phyloP scores from a whole-genome alignment of 2,888 invertebrate genomes.

The Pasiphila rectangulata region DNA sequence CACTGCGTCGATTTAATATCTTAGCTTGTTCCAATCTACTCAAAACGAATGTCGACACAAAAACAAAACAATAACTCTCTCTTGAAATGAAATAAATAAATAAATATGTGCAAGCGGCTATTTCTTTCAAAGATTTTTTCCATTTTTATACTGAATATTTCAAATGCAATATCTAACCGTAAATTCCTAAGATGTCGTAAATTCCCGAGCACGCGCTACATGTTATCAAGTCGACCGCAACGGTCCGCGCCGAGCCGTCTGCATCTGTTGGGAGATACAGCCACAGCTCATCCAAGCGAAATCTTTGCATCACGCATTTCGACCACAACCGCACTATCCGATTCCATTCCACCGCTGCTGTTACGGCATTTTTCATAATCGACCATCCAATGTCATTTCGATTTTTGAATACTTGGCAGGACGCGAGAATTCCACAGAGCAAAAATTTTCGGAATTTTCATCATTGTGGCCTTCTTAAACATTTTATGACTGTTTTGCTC shows the following conservation, averaged over 20 bases:
- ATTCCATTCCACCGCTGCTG: constrained; percentile 14
- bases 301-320: constrained; percentile 43
- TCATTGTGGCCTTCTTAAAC: constrained; percentile 22
- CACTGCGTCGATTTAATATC: no score
- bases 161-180: background rate
- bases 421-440: constrained; percentile 23
- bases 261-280: constrained; percentile 8
- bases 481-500: constrained; percentile 27
- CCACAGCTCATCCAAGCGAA: constrained; percentile 15
- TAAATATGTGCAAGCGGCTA: no score
- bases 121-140: no score
- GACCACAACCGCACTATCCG: constrained; percentile 33
- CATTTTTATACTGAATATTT: no score
- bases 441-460: constrained; percentile 23
- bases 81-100: no score
- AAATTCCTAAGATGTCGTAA: background rate
- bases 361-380: constrained; percentile 15
- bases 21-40: no score
- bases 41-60: no score
- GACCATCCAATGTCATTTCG: constrained; percentile 3
- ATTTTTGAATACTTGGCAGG: constrained; percentile 24
- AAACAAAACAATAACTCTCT: no score
- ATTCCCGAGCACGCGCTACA: constrained; percentile 2
- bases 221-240: constrained; percentile 18
- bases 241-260: constrained; percentile 18